Percentiles rank a stretch among this genome's conserved stretches.
Conservation (phyloP, 2,113 vertebrate species). For the Rhinichthys klamathensis region DNA sequence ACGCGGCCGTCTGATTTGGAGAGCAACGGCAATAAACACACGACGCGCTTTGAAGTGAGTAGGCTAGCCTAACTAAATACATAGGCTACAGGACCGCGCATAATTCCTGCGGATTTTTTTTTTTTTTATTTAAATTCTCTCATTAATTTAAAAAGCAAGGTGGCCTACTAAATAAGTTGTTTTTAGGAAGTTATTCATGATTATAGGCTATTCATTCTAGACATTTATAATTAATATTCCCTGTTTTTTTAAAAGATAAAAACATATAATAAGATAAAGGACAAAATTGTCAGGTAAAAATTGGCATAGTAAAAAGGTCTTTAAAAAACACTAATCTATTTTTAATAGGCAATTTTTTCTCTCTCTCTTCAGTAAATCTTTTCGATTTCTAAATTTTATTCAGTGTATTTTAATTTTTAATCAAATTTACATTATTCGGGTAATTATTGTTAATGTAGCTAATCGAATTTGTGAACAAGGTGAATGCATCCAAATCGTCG, state of each 20-base stretch:
- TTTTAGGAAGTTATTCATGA: background rate
- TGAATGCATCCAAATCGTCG: background rate
- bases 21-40: conserved; percentile 66
- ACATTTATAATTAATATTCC: background rate
- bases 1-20: conserved; percentile 68
- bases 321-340: background rate
- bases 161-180: background rate
- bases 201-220: background rate
- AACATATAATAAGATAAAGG: background rate
- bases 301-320: background rate
- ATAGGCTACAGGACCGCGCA: background rate
- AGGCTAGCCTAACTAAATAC: no score
- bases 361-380: no score
- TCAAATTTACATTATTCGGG: background rate
- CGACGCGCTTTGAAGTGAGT: conserved; percentile 60
- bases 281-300: background rate
- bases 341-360: no score
- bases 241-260: background rate
- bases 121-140: background rate
- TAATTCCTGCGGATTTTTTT: background rate
- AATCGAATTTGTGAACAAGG: background rate
- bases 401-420: background rate
- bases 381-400: background rate
- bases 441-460: background rate
- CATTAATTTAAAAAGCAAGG: background rate